Conservation (phyloP, 2,888 invertebrate species). For the Maniola hyperantus region DNA sequence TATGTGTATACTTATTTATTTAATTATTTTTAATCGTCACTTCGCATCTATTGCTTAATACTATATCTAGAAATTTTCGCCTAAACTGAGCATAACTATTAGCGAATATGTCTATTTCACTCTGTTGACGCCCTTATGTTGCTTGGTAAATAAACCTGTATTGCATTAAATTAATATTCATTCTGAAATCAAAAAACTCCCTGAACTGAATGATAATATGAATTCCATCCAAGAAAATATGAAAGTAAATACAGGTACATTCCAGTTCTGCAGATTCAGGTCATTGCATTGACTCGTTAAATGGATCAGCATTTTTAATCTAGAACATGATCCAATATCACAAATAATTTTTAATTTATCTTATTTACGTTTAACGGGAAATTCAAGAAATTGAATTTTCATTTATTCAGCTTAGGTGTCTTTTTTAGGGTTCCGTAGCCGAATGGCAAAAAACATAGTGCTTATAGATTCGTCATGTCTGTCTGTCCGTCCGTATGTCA, state of each 20-base stretch:
- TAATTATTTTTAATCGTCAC: too few species aligned
- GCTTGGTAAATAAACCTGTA: background rate
- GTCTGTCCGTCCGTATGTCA: too few species aligned
- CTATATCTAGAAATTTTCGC: too few species aligned
- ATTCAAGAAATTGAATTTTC: background rate
- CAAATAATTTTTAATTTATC: background rate
- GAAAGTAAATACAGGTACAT: slow-evolving; percentile 6
- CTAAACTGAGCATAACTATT: too few species aligned
- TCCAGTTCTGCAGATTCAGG: slow-evolving; percentile 8
- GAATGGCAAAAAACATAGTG: too few species aligned
- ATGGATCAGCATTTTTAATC: slow-evolving; percentile 19
- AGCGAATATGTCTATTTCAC: too few species aligned
- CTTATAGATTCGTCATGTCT: too few species aligned
- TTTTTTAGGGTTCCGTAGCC: background rate
- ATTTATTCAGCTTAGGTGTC: background rate
- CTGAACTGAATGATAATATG: background rate
- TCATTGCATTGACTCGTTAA: slow-evolving; percentile 12
- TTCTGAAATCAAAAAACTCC: background rate
- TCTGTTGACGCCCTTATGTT: too few species aligned
- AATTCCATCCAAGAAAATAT: slow-evolving; percentile 6
- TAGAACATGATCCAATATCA: background rate
- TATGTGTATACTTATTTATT: too few species aligned
- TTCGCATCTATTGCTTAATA: too few species aligned
- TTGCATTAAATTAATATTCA: background rate
- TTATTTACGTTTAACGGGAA: background rate